These are phyloP conservation scores for Ephialtes manifestator DNA, from an alignment of 2,888 invertebrate species.

Conservation along the genomic window DNA sequence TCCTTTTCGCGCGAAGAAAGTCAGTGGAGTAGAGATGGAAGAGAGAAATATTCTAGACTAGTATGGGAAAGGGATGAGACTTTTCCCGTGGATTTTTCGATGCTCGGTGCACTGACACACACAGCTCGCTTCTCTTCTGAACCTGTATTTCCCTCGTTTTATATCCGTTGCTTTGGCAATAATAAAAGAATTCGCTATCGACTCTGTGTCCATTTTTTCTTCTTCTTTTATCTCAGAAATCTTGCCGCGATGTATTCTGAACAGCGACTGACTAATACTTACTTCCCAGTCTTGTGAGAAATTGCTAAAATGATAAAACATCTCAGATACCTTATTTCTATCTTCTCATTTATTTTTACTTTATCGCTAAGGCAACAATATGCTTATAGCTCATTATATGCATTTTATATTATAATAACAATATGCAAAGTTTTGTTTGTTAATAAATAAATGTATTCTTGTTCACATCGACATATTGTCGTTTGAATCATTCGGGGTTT, in stretches of 20 bases:
- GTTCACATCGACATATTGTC: no score
- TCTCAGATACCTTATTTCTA: neutral
- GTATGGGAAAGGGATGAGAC: slow-evolving; percentile 32
- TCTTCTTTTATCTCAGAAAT: slow-evolving; percentile 17
- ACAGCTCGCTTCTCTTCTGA: slow-evolving; percentile 17
- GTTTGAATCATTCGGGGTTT: slow-evolving; percentile 26
- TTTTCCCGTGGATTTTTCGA: slow-evolving; percentile 37
- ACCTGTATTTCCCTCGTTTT: slow-evolving; percentile 27
- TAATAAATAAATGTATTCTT: neutral
- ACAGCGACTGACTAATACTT: slow-evolving; percentile 13
- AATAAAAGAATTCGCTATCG: slow-evolving; percentile 45
- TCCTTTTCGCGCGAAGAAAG: slow-evolving; percentile 17
- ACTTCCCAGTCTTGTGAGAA: neutral
- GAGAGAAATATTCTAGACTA: slow-evolving; percentile 45
- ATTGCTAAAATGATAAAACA: slow-evolving; percentile 1
- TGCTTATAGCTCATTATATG: neutral
- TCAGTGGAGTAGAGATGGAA: slow-evolving; percentile 14
- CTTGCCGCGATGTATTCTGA: neutral
- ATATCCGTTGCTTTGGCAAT: slow-evolving; percentile 51
- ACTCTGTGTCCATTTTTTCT: slow-evolving; percentile 23
- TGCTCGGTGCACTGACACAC: slow-evolving; percentile 38
- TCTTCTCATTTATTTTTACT: neutral
- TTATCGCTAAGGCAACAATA: neutral
- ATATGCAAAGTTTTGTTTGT: neutral
- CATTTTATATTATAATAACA: neutral